Conservation (phyloP, 2,888 invertebrate species). For the Scaptomyza parva region DNA sequence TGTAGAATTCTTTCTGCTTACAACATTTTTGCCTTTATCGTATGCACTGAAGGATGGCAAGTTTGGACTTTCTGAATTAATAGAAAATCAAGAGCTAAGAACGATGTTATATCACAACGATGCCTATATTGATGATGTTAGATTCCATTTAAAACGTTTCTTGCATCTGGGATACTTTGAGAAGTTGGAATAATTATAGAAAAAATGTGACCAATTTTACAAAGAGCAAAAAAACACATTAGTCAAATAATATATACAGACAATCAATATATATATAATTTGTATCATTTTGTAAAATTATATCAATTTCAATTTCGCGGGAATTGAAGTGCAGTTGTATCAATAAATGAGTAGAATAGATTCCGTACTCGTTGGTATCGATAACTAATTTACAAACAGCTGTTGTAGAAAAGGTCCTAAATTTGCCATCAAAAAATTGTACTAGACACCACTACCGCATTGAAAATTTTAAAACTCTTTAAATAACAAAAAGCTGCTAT, state of each 20-base stretch:
- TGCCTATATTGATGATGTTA: conserved; percentile 49
- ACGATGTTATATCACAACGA: conserved; percentile 28
- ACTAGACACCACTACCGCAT: background rate
- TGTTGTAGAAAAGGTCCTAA: conserved; percentile 19
- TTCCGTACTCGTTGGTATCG: conserved; percentile 17
- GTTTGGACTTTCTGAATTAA: conserved; percentile 42
- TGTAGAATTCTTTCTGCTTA: conserved; percentile 37
- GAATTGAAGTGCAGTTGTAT: conserved; percentile 1
- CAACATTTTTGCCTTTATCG: conserved; percentile 48
- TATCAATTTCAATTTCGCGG: background rate
- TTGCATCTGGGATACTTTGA: conserved; percentile 60
- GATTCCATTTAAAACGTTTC: conserved; percentile 35
- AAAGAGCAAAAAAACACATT: too few relatives aligned
- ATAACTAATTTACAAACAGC: conserved; percentile 19
- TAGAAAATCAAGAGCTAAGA: conserved; percentile 34
- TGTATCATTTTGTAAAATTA: too few relatives aligned
- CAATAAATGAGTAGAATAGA: conserved; percentile 14
- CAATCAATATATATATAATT: too few relatives aligned
- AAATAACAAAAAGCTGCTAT: background rate
- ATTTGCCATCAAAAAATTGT: conserved; percentile 5
- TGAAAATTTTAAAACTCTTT: conserved; percentile 1
- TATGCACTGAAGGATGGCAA: conserved; percentile 28
- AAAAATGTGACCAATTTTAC: too few relatives aligned
- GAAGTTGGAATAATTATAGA: conserved; percentile 13
- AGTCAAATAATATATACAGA: too few relatives aligned